These are phyloP conservation scores for Euborellia annulipes DNA, from an alignment of 1,140 invertebrate species.

Conservation along the genomic window DNA sequence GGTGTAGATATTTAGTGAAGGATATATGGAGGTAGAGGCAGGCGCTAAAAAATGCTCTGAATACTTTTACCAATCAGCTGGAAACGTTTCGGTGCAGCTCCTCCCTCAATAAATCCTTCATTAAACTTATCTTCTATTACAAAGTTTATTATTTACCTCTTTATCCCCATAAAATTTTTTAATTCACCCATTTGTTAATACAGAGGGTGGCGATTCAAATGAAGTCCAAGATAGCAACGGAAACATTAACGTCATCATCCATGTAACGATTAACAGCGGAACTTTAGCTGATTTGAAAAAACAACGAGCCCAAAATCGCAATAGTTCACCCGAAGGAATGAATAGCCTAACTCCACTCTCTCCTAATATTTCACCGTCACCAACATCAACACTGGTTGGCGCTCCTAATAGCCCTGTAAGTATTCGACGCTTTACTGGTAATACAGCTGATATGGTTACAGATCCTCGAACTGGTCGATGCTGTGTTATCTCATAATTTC, in stretches of 20 bases:
- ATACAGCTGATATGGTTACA: constrained; percentile 46
- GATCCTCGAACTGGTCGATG: constrained; percentile 43
- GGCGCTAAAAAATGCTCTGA: too few relatives aligned
- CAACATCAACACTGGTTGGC: constrained; percentile 29
- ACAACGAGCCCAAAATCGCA: constrained; percentile 64
- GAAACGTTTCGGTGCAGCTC: too few relatives aligned
- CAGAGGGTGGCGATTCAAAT: not conserved
- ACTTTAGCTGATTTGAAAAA: constrained; percentile 82
- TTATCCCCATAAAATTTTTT: constrained; percentile 1
- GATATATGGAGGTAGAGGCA: too few relatives aligned
- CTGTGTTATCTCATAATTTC: constrained; percentile 30
- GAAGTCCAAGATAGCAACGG: constrained; percentile 48
- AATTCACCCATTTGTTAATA: not conserved
- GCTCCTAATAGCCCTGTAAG: constrained; percentile 25
- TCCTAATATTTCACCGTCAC: constrained; percentile 13
- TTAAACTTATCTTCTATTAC: too few relatives aligned
- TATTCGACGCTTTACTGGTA: constrained; percentile 43
- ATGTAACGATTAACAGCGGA: constrained; percentile 39
- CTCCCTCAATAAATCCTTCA: too few relatives aligned
- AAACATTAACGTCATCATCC: constrained; percentile 75
- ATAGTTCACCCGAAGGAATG: constrained; percentile 29
- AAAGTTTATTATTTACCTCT: too few relatives aligned
- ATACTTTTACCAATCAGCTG: too few relatives aligned
- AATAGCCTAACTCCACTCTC: not conserved
- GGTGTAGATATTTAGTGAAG: too few relatives aligned